A percentile compares a stretch with the other conserved stretches of the same genome.
Evolutionary conservation across 2,113 vertebrate species (phyloP).

Genomic region (Brevimyrus niger): DNA sequence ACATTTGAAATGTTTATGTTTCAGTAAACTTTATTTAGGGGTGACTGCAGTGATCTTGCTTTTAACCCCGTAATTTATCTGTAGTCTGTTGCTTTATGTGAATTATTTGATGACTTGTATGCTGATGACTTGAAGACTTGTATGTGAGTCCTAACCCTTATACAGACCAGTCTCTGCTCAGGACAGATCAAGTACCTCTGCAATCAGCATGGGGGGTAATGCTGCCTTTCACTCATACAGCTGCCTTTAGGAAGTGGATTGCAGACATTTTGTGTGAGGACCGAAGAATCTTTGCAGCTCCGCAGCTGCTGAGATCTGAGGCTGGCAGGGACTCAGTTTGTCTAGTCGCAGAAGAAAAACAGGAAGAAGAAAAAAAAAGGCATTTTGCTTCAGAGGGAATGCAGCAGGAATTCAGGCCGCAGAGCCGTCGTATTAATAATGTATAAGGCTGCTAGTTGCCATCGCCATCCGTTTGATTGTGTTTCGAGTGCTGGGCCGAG

Average conservation of each 20-base stretch:
- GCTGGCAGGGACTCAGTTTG: constrained; percentile 39
- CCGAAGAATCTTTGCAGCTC: constrained; percentile 32
- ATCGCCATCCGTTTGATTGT: constrained; percentile 14
- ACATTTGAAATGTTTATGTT: not conserved
- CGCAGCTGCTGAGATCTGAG: constrained; percentile 39
- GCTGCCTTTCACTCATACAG: constrained; percentile 37
- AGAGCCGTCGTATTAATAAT: constrained; percentile 30
- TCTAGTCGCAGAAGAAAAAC: constrained; percentile 42
- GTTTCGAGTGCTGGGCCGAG: not conserved
- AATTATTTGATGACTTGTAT: not conserved
- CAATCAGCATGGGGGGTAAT: not conserved
- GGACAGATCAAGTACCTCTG: constrained; percentile 18
- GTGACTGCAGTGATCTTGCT: not conserved
- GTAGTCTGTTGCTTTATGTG: not conserved
- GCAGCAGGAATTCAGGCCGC: constrained; percentile 27
- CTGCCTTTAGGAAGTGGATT: constrained; percentile 32
- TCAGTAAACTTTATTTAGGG: not conserved
- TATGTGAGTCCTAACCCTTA: not conserved
- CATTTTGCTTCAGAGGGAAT: constrained; percentile 35
- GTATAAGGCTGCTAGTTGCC: constrained; percentile 17
- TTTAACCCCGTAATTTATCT: not conserved
- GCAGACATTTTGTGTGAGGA: constrained; percentile 37
- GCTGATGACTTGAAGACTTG: not conserved
- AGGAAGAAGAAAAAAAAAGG: constrained; percentile 40
- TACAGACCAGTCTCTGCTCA: not conserved